Evolutionary conservation across 2,888 invertebrate genomes (phyloP), one percentile per base, ranked within the genome.

Genomic region (Drymonia ruficornis): DNA sequence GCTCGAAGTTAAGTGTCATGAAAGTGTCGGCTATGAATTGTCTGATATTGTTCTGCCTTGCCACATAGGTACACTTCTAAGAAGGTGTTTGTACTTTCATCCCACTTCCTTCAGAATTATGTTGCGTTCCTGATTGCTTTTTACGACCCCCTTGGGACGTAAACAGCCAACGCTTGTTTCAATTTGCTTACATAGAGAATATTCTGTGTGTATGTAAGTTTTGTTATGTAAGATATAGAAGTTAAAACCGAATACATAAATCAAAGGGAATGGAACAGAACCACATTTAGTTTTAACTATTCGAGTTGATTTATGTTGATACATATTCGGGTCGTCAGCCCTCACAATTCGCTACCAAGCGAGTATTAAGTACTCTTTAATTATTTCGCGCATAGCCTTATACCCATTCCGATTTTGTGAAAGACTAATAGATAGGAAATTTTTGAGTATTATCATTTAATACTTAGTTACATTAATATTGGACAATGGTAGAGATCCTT

Each of bases 251-350:
- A 40, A 16, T 11, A 8, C 40, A 40, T 40, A 16, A 40, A 40
- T 40, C 9, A 40, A 40, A 40, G 40, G n/a, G 16, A 40, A 16
- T 9, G 16, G 16, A 11, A 15, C 6, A 38, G 13, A 13, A n/a
- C 40, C 12, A 16, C 40, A 40, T 40, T 40, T 16, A 40, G 16
- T 4, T 40, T 40, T 7, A 2, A 40, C 40, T 6, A 40, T 16
- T 9, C 11, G 15, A 40, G 16, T 16, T 40, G 29, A 47, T 47
- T 47, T 47, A 29, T 47, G 40, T 29, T 31, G n/a, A 28, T 46
- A 46, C 23, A 28, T 31, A 46, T n/a, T 29, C n/a, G 11, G 18
- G 48, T 12, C 34, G 31, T 31, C 36, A 36, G 36, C 19, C 34
- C 31, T 46, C 16, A 16, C 31, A n/a, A 13, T n/a, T 36, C 36